phyloP scores from a whole-genome alignment of 2,888 invertebrate species.

The Pristionchus arcanus region DNA sequence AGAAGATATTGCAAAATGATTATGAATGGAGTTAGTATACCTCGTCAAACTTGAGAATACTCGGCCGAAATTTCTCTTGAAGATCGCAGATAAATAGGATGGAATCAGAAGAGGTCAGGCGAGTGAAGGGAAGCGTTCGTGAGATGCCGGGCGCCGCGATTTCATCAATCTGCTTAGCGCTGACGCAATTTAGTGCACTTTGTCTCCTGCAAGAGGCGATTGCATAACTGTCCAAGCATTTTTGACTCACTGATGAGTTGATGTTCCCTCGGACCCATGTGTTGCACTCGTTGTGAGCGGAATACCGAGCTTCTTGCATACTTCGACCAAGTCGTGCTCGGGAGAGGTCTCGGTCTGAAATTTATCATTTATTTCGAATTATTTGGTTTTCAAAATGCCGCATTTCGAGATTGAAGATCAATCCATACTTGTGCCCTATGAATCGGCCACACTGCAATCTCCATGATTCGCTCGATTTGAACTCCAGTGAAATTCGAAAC shows the following conservation, averaged over 20 bases:
- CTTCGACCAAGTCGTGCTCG: background rate
- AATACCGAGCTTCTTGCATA: background rate
- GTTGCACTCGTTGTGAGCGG: background rate
- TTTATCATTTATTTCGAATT: background rate
- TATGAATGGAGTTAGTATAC: slow-evolving; percentile 82
- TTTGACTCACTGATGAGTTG: too few species aligned
- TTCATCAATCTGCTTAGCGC: too few species aligned
- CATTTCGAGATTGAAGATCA: too few species aligned
- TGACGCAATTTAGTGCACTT: too few species aligned
- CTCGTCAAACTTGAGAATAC: slow-evolving; percentile 87
- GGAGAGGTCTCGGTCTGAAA: background rate
- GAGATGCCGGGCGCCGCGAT: too few species aligned
- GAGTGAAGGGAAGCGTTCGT: slow-evolving; percentile 77
- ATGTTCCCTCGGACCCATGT: too few species aligned
- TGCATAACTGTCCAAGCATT: too few species aligned
- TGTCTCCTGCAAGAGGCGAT: too few species aligned
- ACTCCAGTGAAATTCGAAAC: slow-evolving; percentile 3
- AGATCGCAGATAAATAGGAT: slow-evolving; percentile 90
- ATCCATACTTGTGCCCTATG: background rate
- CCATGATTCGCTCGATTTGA: slow-evolving; percentile 40
- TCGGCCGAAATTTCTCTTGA: slow-evolving; percentile 87
- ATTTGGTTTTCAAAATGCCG: too few species aligned
- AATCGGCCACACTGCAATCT: slow-evolving; percentile 15
- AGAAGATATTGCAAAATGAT: too few species aligned
- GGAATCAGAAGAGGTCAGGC: slow-evolving; percentile 82